Percentiles rank a stretch among this genome's conserved stretches.
These are phyloP conservation scores for Metaphire vulgaris DNA, from an alignment of 1,140 invertebrate genomes.

Conservation along the genomic window DNA sequence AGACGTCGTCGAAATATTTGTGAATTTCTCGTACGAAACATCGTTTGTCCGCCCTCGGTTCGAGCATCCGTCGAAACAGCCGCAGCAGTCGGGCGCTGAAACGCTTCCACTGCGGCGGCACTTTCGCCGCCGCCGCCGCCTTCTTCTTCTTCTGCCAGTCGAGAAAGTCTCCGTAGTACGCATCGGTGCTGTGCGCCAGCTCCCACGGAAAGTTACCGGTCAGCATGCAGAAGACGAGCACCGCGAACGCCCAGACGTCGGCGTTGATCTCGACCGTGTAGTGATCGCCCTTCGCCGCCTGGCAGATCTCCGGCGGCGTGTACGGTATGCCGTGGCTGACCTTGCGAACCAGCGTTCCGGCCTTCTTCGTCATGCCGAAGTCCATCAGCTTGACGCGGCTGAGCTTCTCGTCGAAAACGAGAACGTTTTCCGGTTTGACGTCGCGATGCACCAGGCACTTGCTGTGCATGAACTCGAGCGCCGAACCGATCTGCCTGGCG, in stretches of 20 bases:
- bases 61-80: conserved; percentile 66
- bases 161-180: conserved; percentile 63
- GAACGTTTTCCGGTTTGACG: conserved; percentile 68
- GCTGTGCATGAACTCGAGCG: conserved; percentile 83
- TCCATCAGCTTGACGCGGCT: conserved; percentile 89
- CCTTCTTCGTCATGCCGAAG: conserved; percentile 75
- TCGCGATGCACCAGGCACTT: conserved; percentile 64
- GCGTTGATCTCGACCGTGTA: conserved; percentile 69
- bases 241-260: conserved; percentile 93
- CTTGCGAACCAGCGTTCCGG: conserved; percentile 62
- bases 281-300: conserved; percentile 69
- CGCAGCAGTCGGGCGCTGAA: conserved; percentile 58
- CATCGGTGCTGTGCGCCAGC: conserved; percentile 66
- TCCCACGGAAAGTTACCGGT: conserved; percentile 93
- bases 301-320: conserved; percentile 84
- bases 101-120: conserved; percentile 55
- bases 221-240: conserved; percentile 84
- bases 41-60: conserved; percentile 67
- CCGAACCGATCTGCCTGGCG: conserved; percentile 63
- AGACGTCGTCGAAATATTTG: conserved; percentile 68
- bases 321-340: conserved; percentile 75
- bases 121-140: conserved; percentile 66
- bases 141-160: conserved; percentile 65
- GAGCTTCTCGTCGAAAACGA: conserved; percentile 76
- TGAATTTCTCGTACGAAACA: conserved; percentile 66